Evolutionary conservation across 2,113 vertebrate species (phyloP).

Genomic region (Passer domesticus): DNA sequence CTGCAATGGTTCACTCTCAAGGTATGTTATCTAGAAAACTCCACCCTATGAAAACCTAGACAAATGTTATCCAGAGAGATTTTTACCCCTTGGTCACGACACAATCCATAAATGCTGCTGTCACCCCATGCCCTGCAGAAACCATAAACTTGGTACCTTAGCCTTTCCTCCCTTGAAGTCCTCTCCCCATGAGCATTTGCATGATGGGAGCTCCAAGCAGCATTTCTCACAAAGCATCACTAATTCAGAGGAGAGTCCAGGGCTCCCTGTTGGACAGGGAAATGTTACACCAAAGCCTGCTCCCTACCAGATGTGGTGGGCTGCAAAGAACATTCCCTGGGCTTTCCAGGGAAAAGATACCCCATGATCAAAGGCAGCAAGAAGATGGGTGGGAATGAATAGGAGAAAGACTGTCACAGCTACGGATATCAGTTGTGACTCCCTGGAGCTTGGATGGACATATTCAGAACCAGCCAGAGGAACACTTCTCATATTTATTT

Average conservation of each 20-base stretch:
- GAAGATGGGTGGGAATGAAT: neutral
- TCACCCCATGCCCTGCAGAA: neutral
- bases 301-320: neutral
- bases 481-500: neutral
- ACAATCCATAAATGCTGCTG: neutral
- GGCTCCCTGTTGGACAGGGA: neutral
- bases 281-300: neutral
- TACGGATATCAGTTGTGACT: neutral
- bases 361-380: neutral
- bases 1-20: neutral
- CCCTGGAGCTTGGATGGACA: neutral
- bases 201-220: neutral
- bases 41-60: neutral
- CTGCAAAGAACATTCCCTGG: neutral
- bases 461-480: neutral
- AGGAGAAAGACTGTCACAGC: neutral
- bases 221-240: neutral
- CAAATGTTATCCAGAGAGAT: neutral
- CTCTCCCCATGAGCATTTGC: neutral
- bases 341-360: neutral
- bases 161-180: neutral
- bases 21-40: neutral
- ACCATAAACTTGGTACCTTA: neutral
- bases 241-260: neutral
- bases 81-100: neutral